These are phyloP conservation scores for Toxostoma redivivum DNA, from an alignment of 2,113 vertebrate species.

Conservation along the genomic window DNA sequence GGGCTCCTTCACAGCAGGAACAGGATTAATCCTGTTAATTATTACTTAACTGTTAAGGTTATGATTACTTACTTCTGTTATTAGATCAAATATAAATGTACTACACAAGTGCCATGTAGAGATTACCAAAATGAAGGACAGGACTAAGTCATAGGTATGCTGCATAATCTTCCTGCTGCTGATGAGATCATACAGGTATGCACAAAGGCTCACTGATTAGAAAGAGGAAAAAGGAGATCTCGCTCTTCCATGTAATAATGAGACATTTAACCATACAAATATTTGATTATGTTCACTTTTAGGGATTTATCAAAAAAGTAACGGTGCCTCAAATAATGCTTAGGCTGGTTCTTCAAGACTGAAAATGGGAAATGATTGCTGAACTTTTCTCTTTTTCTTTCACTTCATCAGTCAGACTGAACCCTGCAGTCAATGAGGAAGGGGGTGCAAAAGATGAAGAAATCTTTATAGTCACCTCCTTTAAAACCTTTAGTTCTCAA, in stretches of 20 bases:
- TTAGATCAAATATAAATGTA: neutral
- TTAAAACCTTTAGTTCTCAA: neutral
- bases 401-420: neutral
- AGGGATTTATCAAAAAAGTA: neutral
- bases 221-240: neutral
- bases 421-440: neutral
- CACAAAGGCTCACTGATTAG: neutral
- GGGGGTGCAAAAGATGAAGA: neutral
- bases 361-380: neutral
- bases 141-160: neutral
- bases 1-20: neutral
- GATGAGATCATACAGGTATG: neutral
- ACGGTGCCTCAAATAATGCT: neutral
- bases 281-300: neutral
- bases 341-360: neutral
- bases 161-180: neutral
- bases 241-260: neutral
- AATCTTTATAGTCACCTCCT: neutral
- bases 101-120: neutral
- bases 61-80: neutral
- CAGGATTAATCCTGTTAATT: neutral
- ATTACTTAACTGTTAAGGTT: neutral
- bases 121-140: neutral
- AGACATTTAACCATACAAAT: neutral
- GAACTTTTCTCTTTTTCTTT: neutral